Evolutionary conservation across 2,888 invertebrate species (phyloP), one percentile per base, ranked within the genome.

Genomic region (Hypercompe scribonia): DNA sequence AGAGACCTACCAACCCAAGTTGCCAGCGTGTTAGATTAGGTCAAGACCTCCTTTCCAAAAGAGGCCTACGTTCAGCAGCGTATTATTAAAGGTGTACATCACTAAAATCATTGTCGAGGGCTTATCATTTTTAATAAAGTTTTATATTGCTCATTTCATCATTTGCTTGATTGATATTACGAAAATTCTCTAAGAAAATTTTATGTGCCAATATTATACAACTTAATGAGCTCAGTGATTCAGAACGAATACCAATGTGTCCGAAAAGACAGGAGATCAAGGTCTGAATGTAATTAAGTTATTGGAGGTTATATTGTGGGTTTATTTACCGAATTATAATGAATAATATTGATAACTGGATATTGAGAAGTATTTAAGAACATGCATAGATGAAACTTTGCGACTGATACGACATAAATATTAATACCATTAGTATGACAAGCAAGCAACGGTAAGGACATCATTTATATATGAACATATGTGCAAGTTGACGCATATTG

Each of bases 221-320:
- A 65, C 11, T 36, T 36, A 65, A n/a, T 65, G 36, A 36, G 36
- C 24, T 65, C 36, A 36, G 34, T 34, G 36, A 65, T n/a, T 24
- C 36, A 65, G 36, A 36, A 65, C 34, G 61, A 61, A 31, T 31
- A 15, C 18, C 61, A 61, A 61, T 61, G 31, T 61, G 61, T 61
- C 61, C 61, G 7, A 61, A 28, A 61, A 31, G 61, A 31, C 61
- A 61, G 58, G 58, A 58, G 61, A 61, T 61, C 61, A 61, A 61
- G 61, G 61, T 61, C 31, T 61, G 28, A 61, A 61, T 61, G 28
- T 61, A 31, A 61, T 61, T 61, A 61, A 61, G 31, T 61, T 31
- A 61, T 61, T 13, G 31, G 31, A 61, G 61, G 61, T 18, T 61
- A 31, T 2, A 18, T 18, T 61, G 61, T 61, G 61, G 28, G 61